phyloP scores from a whole-genome alignment of 1,140 invertebrate species.

The Tribolium madens region DNA sequence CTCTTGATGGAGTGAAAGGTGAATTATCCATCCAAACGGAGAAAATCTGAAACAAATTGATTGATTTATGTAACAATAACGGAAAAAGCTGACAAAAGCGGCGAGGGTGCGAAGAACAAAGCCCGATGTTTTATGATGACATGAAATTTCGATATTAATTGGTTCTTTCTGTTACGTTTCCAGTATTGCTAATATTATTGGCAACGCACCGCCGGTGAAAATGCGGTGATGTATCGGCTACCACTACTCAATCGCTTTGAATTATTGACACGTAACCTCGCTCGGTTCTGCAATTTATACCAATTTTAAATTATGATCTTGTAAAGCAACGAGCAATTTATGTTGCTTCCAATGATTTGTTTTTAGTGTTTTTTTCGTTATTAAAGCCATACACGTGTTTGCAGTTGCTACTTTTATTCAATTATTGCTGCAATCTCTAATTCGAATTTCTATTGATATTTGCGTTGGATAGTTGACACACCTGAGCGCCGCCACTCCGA shows the following conservation, averaged over 20 bases:
- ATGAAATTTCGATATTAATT: constrained; percentile 46
- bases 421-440: background rate
- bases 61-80: constrained; percentile 42
- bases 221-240: constrained; percentile 40
- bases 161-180: constrained; percentile 42
- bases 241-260: constrained; percentile 39
- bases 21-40: constrained; percentile 19
- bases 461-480: too few species aligned
- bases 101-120: constrained; percentile 15
- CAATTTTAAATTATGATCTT: constrained; percentile 27
- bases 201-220: constrained; percentile 29
- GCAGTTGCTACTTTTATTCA: constrained; percentile 11
- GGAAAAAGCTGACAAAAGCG: constrained; percentile 20
- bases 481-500: too few species aligned
- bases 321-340: constrained; percentile 26
- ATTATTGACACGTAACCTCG: constrained; percentile 42
- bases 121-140: constrained; percentile 29
- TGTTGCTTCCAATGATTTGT: background rate
- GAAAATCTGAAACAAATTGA: constrained; percentile 37
- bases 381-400: constrained; percentile 12
- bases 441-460: too few species aligned
- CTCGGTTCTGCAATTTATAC: constrained; percentile 27
- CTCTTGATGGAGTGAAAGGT: background rate
- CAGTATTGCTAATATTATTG: constrained; percentile 30
- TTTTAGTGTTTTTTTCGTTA: constrained; percentile 1